phyloP scores from a whole-genome alignment of 2,113 vertebrate genomes.

The Cervus canadensis region DNA sequence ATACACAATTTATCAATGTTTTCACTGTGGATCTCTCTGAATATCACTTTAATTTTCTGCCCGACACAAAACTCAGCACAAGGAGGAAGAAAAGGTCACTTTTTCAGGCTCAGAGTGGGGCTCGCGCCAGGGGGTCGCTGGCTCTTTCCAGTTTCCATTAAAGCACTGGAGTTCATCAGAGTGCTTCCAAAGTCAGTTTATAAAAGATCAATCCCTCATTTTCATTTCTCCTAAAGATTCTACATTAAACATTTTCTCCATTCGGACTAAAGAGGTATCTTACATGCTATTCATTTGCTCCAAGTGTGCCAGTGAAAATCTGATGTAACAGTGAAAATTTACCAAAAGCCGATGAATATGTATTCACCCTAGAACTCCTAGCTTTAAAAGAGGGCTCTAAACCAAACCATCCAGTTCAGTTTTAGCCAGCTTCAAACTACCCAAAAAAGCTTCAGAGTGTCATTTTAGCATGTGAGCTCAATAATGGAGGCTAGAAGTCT shows the following conservation, averaged over 20 bases:
- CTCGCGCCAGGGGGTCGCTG: not conserved
- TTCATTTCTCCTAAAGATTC: conserved; percentile 60
- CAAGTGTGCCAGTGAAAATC: conserved; percentile 51
- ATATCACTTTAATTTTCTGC: conserved; percentile 77
- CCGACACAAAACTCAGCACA: conserved; percentile 64
- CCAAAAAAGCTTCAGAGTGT: not conserved
- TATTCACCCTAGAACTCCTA: conserved; percentile 22
- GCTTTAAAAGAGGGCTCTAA: conserved; percentile 33
- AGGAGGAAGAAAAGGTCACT: conserved; percentile 68
- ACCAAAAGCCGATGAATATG: not conserved
- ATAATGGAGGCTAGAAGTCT: not conserved
- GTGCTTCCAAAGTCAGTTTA: conserved; percentile 30
- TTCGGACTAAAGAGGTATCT: conserved; percentile 18
- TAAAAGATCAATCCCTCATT: conserved; percentile 64
- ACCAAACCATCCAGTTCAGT: not conserved
- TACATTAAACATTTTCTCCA: conserved; percentile 48
- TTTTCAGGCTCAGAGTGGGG: conserved; percentile 60
- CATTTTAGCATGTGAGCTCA: not conserved
- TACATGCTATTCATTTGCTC: conserved; percentile 43
- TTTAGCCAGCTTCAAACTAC: not conserved
- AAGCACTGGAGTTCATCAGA: conserved; percentile 38
- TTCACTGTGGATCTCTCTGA: conserved; percentile 69
- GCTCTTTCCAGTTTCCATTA: conserved; percentile 48
- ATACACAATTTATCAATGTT: conserved; percentile 61
- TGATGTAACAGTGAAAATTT: conserved; percentile 35